Evolutionary conservation across 2,113 vertebrate genomes (phyloP).

Genomic region (Edolisoma coerulescens): DNA sequence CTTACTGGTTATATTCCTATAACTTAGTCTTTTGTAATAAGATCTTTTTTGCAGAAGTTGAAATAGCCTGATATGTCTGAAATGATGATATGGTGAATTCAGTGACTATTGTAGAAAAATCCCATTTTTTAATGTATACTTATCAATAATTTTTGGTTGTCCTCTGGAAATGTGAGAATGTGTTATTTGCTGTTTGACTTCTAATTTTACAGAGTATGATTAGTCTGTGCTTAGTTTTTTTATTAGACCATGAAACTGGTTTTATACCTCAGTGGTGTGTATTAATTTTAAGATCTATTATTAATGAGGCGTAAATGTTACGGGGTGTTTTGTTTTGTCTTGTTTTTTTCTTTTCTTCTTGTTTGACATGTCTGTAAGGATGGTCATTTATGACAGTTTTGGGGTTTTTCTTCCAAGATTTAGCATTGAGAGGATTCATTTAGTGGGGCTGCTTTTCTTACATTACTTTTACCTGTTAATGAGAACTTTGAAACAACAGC

Average conservation of each 20-base stretch:
- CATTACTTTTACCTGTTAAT: neutral
- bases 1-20: neutral
- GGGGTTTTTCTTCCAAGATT: neutral
- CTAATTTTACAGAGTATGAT: neutral
- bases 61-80: neutral
- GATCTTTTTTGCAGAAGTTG: neutral
- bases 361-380: neutral
- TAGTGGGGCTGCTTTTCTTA: neutral
- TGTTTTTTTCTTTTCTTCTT: neutral
- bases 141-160: neutral
- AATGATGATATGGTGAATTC: neutral
- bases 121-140: rapidly evolving
- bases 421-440: neutral
- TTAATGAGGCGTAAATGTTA: neutral
- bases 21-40: neutral
- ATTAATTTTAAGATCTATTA: neutral
- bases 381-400: neutral
- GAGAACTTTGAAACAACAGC: neutral
- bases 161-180: neutral
- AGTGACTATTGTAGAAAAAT: neutral
- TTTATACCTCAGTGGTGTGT: neutral
- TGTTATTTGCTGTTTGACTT: neutral
- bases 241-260: neutral
- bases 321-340: rapidly evolving
- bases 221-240: neutral